Conservation (phyloP, 2,888 invertebrate species). For the Chrysina gloriosa region DNA sequence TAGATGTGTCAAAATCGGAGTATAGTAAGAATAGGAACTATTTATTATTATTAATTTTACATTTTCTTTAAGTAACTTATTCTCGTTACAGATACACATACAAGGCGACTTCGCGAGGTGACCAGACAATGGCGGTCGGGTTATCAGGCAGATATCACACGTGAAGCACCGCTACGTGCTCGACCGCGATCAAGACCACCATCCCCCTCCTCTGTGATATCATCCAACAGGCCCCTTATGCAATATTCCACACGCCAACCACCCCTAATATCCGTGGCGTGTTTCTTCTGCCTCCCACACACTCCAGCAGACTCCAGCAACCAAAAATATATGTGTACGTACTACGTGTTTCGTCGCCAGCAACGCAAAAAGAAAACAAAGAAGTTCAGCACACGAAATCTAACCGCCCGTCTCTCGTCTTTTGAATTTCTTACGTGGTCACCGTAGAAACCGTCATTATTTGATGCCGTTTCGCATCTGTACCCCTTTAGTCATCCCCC, state of each 20-base stretch:
- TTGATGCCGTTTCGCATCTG: no score
- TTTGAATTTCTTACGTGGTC: not conserved
- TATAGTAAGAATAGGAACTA: not conserved
- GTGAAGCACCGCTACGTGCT: constrained; percentile 55
- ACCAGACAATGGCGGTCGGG: constrained; percentile 56
- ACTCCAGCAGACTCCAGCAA: constrained; percentile 6
- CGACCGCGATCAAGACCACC: constrained; percentile 53
- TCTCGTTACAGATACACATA: constrained; percentile 58
- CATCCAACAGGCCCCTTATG: constrained; percentile 41
- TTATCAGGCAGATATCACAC: constrained; percentile 50
- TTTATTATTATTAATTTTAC: no score
- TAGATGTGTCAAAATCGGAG: no score
- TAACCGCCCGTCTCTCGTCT: not conserved
- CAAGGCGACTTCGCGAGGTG: constrained; percentile 60
- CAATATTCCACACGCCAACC: constrained; percentile 40
- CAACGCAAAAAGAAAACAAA: constrained; percentile 7
- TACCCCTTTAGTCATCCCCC: no score
- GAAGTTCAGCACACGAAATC: not conserved
- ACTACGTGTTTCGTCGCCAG: constrained; percentile 22
- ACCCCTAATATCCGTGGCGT: constrained; percentile 5
- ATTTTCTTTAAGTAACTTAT: no score
- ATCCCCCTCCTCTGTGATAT: constrained; percentile 59
- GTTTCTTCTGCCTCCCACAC: constrained; percentile 14
- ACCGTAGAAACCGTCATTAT: no score
- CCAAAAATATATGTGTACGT: constrained; percentile 16